Base-by-base conservation (phyloP, 2,888 invertebrate genomes). In the Ceriagrion tenellum region DNA sequence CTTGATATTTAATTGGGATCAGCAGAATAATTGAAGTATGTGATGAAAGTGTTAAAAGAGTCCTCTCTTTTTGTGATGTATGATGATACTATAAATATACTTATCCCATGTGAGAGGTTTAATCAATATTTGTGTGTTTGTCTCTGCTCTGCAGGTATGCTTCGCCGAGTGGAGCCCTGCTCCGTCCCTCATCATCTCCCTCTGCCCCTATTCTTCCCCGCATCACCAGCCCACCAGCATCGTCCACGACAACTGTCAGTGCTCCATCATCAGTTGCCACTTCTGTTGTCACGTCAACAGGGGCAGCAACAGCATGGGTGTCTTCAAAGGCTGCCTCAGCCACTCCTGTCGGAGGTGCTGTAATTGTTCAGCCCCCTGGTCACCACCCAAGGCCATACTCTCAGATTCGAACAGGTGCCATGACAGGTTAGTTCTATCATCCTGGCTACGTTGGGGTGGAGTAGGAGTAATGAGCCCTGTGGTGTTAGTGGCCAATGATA, bases 381-480 rank as follows among this genome's bases (percentile, higher is more conserved):
- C 93, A 93, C 40, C 93, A 93, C n/a, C 47, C 69, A 26, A 95
- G 95, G 55, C 93, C 95, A n/a, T 96, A 95, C 74, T 90, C 96
- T 8, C 95, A 95, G 55, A 95, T 95, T 30, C 95, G 96, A 8
- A 90, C 96, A 6, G 81, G 95, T 35, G 90, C 95, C 47, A 95
- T 95, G 95, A 95, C 95, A 93, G 95, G 95, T 95, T n/a, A 55
- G 69, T 88, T 30, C 47, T 26, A 0, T 26, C n/a, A 35, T 18
- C 23, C 35, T 47, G 18, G 47, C n/a, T 93, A 0, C 26, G 23
- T 59, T 69, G 69, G n/a, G n/a, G 26, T 12, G n/a, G 59, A 20
- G 69, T 26, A 8, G 69, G 18, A 16, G 18, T 59, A 3, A 2
- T 59, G 59, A 59, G 59, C 16, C 23, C 59, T 18, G 59, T 59